Evolutionary conservation across 2,113 vertebrate genomes (phyloP), one percentile per base, ranked within the genome.

Genomic region (Fregetta grallaria): DNA sequence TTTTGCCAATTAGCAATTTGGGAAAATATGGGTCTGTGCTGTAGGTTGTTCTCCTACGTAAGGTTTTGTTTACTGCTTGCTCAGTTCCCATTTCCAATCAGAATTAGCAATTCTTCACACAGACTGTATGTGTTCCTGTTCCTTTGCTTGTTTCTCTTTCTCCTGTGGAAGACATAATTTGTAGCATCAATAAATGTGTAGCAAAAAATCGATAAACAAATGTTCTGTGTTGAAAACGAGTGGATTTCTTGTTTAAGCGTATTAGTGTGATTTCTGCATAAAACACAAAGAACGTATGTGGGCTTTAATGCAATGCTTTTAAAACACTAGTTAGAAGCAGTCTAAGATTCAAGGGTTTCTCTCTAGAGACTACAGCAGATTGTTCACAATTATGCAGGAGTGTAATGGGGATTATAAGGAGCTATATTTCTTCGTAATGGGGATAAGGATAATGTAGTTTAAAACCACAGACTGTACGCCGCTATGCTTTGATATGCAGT

Each of bases 301-400:
- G 87, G 18, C 70, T 86, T 58, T n/a, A 32, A 52, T 55, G 44
- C 45, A n/a, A 56, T 38, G 38, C 81, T 79, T 87, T 71, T 45
- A 85, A 90, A 58, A 83, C 7, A 8, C 40, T n/a, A 11, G 40
- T 53, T 19, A 42, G 72, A 29, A 78, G 75, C 38, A 53, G 15
- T 2, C 6, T 27, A 15, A 68, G 86, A 70, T 55, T 73, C 50
- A 47, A 74, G 56, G 32, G 45, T 62, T 85, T 59, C 38, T 93
- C 90, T 88, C 86, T 18, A 52, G 94, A 88, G 92, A 72, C 58
- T 34, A 4, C 25, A 62, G 83, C 44, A 90, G 77, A 32, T 83
- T 34, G 5, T 36, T 88, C 75, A 30, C 70, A 66, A 17, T 70
- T 25, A 65, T 29, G 63, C 67, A 78, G 74, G 78, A 88, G 81